These are phyloP conservation scores for Autographa gamma DNA, from an alignment of 2,888 invertebrate species.

Conservation along the genomic window DNA sequence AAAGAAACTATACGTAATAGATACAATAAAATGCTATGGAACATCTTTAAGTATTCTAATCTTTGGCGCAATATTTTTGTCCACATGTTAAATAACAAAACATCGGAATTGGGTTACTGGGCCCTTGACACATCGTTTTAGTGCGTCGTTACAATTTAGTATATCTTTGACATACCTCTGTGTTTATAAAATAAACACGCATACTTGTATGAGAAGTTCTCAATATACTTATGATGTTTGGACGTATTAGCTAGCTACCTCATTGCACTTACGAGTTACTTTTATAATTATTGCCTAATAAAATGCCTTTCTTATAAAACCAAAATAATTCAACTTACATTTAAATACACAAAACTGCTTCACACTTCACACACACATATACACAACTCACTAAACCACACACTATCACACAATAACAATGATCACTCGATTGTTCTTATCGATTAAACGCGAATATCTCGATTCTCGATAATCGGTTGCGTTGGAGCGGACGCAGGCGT, in stretches of 20 bases:
- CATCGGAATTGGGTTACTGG: slow-evolving; percentile 73
- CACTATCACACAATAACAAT: slow-evolving; percentile 46
- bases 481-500: slow-evolving; percentile 70
- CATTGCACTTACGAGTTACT: not conserved
- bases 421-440: slow-evolving; percentile 37
- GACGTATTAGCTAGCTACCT: not conserved
- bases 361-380: slow-evolving; percentile 27
- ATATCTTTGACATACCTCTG: slow-evolving; percentile 6
- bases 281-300: not conserved
- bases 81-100: slow-evolving; percentile 67
- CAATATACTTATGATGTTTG: not conserved
- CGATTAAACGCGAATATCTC: slow-evolving; percentile 43
- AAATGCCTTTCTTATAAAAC: not conserved
- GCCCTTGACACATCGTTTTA: slow-evolving; percentile 76
- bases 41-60: slow-evolving; percentile 30
- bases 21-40: not conserved
- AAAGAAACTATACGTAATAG: too few relatives aligned
- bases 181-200: slow-evolving; percentile 6
- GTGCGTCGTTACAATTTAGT: slow-evolving; percentile 35
- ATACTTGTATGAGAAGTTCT: not conserved
- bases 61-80: slow-evolving; percentile 57
- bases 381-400: slow-evolving; percentile 38
- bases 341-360: slow-evolving; percentile 32
- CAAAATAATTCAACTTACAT: slow-evolving; percentile 49
- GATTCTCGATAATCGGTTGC: slow-evolving; percentile 39